Evolutionary conservation across 2,888 invertebrate species (phyloP).

Genomic region (Diarsia brunnea): DNA sequence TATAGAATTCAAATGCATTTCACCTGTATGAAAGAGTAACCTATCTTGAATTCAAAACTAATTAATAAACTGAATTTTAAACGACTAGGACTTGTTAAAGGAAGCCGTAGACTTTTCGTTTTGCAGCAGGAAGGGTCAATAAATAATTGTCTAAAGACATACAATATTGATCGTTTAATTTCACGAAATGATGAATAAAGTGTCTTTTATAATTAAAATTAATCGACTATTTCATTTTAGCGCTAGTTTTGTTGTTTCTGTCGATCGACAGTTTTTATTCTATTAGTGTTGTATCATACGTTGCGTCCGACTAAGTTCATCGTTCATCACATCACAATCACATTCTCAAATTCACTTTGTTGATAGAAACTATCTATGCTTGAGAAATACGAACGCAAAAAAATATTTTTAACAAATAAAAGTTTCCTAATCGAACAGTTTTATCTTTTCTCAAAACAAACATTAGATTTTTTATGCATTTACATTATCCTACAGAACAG

Average conservation of each 20-base stretch:
- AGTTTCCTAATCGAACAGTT: conserved; percentile 33
- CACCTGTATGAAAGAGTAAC: neutral
- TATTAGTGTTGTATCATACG: conserved; percentile 36
- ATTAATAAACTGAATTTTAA: too few species aligned
- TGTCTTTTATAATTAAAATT: neutral
- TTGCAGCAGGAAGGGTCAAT: neutral
- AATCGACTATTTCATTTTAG: neutral
- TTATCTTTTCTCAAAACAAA: conserved; percentile 31
- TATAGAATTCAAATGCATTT: neutral
- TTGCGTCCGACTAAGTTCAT: conserved; percentile 29
- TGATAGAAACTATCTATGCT: conserved; percentile 41
- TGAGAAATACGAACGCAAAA: conserved; percentile 39
- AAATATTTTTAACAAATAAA: conserved; percentile 28
- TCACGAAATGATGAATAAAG: neutral
- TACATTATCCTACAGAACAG: conserved; percentile 69
- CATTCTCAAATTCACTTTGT: conserved; percentile 50
- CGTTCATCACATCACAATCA: conserved; percentile 11
- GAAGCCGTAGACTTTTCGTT: neutral
- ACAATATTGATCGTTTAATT: neutral
- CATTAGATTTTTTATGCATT: conserved; percentile 48
- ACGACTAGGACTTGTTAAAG: too few species aligned
- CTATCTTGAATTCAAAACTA: neutral
- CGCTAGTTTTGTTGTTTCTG: neutral
- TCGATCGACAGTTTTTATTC: conserved; percentile 2
- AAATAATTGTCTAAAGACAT: neutral